These are phyloP conservation scores for Nestor notabilis DNA, from an alignment of 2,113 vertebrate genomes.

Conservation along the genomic window DNA sequence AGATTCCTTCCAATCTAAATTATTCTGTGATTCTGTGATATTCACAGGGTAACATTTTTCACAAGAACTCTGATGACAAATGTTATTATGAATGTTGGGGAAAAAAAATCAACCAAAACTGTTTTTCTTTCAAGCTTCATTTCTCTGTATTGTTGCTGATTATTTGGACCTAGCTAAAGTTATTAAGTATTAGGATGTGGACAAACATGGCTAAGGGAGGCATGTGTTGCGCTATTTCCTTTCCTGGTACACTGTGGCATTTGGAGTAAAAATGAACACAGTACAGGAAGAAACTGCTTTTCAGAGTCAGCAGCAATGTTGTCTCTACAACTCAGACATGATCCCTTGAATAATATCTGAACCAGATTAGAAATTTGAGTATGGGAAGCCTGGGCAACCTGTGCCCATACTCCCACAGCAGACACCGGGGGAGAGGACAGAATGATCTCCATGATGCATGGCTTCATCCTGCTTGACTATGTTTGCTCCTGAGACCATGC, in stretches of 20 bases:
- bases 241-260: neutral
- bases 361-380: neutral
- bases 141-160: neutral
- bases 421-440: too few relatives aligned
- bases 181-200: neutral
- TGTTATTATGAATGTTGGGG: neutral
- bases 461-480: fast-evolving
- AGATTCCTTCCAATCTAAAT: neutral
- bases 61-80: neutral
- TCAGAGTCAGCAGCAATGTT: neutral
- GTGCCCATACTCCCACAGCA: neutral
- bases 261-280: neutral
- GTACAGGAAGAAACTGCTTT: neutral
- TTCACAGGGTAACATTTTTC: neutral
- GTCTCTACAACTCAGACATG: neutral
- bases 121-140: neutral
- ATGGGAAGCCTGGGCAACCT: neutral
- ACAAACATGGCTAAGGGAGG: neutral
- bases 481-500: neutral
- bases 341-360: neutral
- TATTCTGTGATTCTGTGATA: neutral
- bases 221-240: fast-evolving
- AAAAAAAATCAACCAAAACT: neutral
- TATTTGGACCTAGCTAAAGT: neutral
- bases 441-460: neutral